Evolutionary conservation across 2,888 invertebrate species (phyloP).

Genomic region (Macrophya annulata): DNA sequence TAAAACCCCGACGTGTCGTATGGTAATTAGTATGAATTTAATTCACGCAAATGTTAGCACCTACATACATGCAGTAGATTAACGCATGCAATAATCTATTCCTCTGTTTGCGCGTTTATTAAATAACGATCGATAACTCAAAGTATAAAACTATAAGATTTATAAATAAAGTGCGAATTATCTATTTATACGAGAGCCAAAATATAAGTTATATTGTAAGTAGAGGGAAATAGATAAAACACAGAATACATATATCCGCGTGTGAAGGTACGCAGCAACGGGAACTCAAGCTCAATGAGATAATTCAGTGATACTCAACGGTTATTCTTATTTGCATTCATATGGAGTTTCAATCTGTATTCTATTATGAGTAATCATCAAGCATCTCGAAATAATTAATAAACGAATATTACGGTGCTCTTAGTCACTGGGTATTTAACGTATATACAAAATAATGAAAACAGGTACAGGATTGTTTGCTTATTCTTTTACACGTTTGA

Average conservation of each 20-base stretch:
- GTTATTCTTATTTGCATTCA: background rate
- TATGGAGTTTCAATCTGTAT: background rate
- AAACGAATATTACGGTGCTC: background rate
- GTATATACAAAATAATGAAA: background rate
- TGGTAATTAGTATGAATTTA: constrained; percentile 9
- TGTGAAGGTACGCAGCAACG: background rate
- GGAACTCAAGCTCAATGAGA: background rate
- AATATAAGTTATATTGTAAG: background rate
- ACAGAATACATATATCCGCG: background rate
- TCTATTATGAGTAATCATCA: background rate
- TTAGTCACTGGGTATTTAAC: background rate
- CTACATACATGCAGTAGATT: background rate
- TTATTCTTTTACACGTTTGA: background rate
- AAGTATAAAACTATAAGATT: background rate
- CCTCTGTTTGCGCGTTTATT: background rate
- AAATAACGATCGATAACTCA: background rate
- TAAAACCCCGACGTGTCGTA: background rate
- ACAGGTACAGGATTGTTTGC: background rate
- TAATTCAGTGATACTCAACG: background rate
- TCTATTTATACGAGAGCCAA: background rate
- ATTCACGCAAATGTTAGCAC: background rate
- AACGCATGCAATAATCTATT: background rate
- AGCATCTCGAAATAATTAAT: background rate
- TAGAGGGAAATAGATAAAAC: background rate
- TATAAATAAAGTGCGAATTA: background rate